phyloP scores from a whole-genome alignment of 2,113 vertebrate genomes.

The Sakesphorus luctuosus region DNA sequence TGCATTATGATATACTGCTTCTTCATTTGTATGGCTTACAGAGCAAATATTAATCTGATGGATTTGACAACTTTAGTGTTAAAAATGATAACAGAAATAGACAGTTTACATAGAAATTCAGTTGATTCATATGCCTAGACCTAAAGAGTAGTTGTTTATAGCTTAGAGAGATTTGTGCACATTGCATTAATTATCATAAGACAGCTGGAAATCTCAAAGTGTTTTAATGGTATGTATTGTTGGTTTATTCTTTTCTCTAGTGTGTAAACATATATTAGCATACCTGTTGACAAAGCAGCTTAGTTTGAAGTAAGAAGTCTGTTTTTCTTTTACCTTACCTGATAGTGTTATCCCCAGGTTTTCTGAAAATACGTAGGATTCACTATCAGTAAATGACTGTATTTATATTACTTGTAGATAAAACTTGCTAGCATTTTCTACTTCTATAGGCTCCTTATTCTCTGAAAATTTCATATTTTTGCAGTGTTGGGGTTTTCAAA shows the following conservation, averaged over 20 bases:
- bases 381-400: not conserved
- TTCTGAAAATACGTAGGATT: not conserved
- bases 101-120: not conserved
- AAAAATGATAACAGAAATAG: not conserved
- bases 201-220: not conserved
- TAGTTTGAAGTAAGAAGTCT: not conserved
- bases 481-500: not conserved
- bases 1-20: slow-evolving; percentile 51
- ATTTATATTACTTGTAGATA: not conserved
- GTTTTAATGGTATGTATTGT: not conserved
- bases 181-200: not conserved
- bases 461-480: not conserved
- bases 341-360: not conserved
- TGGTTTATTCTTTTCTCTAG: not conserved
- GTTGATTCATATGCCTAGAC: not conserved
- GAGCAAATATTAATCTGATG: slow-evolving; percentile 25
- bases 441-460: not conserved
- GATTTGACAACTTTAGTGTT: slow-evolving; percentile 43
- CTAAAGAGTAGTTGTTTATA: slow-evolving; percentile 8
- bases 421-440: not conserved
- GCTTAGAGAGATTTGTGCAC: not conserved
- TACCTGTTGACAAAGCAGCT: not conserved
- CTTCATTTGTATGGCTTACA: not conserved
- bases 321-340: not conserved
- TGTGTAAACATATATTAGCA: not conserved